Conservation (phyloP, 2,888 invertebrate species). For the Lasius fuliginosus region DNA sequence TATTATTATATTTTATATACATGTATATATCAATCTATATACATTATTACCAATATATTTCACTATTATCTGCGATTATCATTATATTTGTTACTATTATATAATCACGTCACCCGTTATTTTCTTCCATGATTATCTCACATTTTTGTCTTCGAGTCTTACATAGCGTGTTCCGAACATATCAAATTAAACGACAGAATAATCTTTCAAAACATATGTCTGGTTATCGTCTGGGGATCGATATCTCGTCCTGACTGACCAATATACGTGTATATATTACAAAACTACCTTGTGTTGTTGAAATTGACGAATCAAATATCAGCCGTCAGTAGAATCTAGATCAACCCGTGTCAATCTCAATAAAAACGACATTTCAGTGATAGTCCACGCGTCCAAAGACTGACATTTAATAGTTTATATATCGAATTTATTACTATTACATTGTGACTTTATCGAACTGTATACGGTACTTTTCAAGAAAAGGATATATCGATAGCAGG, state of each 20-base stretch:
- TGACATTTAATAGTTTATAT: slow-evolving; percentile 12
- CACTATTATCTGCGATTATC: neutral
- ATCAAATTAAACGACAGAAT: neutral
- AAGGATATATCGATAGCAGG: neutral
- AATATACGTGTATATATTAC: neutral
- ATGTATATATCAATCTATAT: neutral
- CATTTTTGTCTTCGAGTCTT: neutral
- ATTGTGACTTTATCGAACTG: neutral
- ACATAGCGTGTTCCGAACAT: neutral
- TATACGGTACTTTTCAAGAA: neutral
- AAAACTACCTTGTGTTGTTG: neutral
- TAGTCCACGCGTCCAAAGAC: neutral
- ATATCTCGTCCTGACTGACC: slow-evolving; percentile 12
- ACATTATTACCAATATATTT: neutral
- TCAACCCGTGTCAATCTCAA: neutral
- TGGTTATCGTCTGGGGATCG: neutral
- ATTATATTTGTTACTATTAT: neutral
- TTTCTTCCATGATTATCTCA: neutral
- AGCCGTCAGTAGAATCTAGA: neutral
- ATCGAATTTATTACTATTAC: slow-evolving; percentile 7
- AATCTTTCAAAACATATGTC: neutral
- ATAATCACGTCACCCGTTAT: neutral
- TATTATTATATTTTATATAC: neutral
- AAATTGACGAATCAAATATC: slow-evolving; percentile 29
- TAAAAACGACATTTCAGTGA: slow-evolving; percentile 26